A percentile compares a stretch with the other conserved stretches of the same genome.
Evolutionary conservation across 2,797 vertebrate genomes (phyloP).

Genomic region (Lateolabrax maculatus): DNA sequence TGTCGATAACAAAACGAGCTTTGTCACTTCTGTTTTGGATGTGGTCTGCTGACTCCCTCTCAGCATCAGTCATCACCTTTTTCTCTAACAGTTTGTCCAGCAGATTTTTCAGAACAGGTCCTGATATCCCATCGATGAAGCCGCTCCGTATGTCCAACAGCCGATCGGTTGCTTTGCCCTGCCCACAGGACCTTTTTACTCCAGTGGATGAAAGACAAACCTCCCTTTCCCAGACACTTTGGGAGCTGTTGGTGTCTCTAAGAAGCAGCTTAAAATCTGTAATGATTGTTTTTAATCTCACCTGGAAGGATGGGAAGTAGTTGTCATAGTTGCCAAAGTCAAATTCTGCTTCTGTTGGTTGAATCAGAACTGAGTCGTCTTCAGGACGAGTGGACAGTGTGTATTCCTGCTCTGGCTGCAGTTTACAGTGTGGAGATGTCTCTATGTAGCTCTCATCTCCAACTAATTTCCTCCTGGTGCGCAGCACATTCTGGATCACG

Average conservation of each 20-base stretch:
- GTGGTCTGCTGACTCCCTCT: conserved; percentile 2
- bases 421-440: conserved; percentile 32
- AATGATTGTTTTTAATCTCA: not conserved
- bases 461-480: conserved; percentile 11
- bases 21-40: not conserved
- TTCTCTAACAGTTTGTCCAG: conserved; percentile 44
- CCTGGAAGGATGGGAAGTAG: conserved; percentile 40
- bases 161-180: not conserved
- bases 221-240: conserved; percentile 4
- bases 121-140: conserved; percentile 5
- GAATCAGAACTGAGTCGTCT: conserved; percentile 8
- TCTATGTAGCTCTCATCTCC: conserved; percentile 32
- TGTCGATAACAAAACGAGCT: conserved; percentile 35
- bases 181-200: not conserved
- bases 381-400: conserved; percentile 25
- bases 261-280: not conserved
- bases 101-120: conserved; percentile 35
- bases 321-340: conserved; percentile 27
- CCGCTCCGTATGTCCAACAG: conserved; percentile 1
- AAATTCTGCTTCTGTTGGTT: conserved; percentile 46
- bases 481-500: not conserved
- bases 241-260: not conserved
- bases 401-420: conserved; percentile 40
- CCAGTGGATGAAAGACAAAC: conserved; percentile 14
- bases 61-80: conserved; percentile 15